These are phyloP conservation scores for Nasonovia ribisnigri DNA, from an alignment of 2,888 invertebrate species.

Conservation along the genomic window DNA sequence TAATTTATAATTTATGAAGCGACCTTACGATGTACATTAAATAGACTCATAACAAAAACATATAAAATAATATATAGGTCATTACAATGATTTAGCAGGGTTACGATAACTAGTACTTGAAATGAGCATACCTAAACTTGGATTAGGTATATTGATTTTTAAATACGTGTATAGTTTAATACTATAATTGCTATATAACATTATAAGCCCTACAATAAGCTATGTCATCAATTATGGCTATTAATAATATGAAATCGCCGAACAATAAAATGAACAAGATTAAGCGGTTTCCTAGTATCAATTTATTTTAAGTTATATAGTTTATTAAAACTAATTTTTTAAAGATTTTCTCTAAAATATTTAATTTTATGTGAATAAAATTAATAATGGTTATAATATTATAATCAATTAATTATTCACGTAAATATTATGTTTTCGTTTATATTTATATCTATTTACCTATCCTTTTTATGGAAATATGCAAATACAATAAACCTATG, in stretches of 20 bases:
- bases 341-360: neutral
- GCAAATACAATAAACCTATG: too few relatives aligned
- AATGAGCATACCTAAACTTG: neutral
- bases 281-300: neutral
- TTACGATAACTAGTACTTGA: neutral
- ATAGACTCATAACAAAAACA: neutral
- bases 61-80: neutral
- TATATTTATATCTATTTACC: neutral
- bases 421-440: neutral
- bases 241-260: conserved; percentile 15
- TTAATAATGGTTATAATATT: neutral
- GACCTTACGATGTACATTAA: neutral
- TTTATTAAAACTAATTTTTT: conserved; percentile 6
- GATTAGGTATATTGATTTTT: neutral
- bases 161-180: neutral
- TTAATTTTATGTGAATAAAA: neutral
- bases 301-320: conserved; percentile 4
- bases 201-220: conserved; percentile 3
- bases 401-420: neutral
- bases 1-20: neutral
- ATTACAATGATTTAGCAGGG: neutral
- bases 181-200: neutral
- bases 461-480: neutral
- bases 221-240: conserved; percentile 5
- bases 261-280: conserved; percentile 17